A percentile compares a stretch with the other conserved stretches of the same genome.
These are phyloP conservation scores for Oreortyx pictus DNA, from an alignment of 2,797 vertebrate genomes.

Conservation along the genomic window DNA sequence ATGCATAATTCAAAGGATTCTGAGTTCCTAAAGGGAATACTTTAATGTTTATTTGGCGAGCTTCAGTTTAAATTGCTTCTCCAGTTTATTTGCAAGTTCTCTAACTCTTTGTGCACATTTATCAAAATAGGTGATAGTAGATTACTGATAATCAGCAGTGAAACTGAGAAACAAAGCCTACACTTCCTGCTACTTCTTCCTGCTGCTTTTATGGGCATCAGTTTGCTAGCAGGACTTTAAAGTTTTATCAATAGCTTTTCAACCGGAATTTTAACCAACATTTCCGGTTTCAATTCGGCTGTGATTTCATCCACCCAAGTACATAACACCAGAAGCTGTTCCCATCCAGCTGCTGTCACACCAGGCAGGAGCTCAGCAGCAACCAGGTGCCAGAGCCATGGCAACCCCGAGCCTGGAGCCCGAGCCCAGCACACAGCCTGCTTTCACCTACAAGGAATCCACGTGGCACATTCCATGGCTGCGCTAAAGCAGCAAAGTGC, in stretches of 20 bases:
- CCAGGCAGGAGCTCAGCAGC: background rate
- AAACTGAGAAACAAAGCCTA: background rate
- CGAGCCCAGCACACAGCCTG: background rate
- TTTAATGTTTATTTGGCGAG: conserved; percentile 60
- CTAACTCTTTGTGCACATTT: background rate
- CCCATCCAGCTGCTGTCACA: background rate
- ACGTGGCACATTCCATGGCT: background rate
- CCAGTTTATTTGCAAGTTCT: conserved; percentile 1
- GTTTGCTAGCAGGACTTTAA: background rate
- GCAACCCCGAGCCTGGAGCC: too few relatives aligned
- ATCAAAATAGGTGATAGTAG: background rate
- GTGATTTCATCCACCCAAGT: accelerated
- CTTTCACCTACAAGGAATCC: background rate
- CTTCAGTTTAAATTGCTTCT: conserved; percentile 52
- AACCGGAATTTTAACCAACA: background rate
- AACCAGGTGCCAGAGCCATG: too few relatives aligned
- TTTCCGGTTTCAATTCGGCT: background rate
- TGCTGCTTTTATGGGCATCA: background rate
- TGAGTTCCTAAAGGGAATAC: conserved; percentile 63
- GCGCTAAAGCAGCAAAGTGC: background rate
- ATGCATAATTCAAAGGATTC: conserved; percentile 70
- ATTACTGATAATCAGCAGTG: background rate
- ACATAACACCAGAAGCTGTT: background rate
- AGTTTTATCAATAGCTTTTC: background rate
- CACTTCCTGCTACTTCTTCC: background rate